Evolutionary conservation across 2,888 invertebrate species (phyloP).

Genomic region (Amphipoea oculea): DNA sequence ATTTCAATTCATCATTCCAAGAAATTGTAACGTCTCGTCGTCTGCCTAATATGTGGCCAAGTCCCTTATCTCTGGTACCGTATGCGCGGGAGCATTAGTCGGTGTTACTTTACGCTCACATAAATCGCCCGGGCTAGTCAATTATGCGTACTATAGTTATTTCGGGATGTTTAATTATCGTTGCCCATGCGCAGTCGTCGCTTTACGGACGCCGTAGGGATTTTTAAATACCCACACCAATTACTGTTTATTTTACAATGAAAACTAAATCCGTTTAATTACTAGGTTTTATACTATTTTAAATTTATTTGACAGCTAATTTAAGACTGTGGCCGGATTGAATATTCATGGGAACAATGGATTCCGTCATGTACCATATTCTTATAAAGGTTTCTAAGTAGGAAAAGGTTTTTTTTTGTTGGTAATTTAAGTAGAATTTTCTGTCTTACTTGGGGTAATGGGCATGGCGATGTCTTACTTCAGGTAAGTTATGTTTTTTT

Average conservation of each 20-base stretch:
- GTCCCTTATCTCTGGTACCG: slow-evolving; percentile 59
- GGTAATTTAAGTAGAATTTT: slow-evolving; percentile 52
- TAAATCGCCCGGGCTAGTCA: slow-evolving; percentile 84
- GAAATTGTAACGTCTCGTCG: slow-evolving; percentile 61
- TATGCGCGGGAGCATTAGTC: slow-evolving; percentile 59
- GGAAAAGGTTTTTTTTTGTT: slow-evolving; percentile 27
- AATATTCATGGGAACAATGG: slow-evolving; percentile 64
- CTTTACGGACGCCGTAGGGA: slow-evolving; percentile 67
- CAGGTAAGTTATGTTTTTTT: neutral
- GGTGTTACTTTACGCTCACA: slow-evolving; percentile 73
- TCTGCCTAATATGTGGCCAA: slow-evolving; percentile 52
- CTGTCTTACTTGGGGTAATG: slow-evolving; percentile 37
- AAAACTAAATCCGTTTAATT: slow-evolving; percentile 71
- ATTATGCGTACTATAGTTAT: slow-evolving; percentile 84
- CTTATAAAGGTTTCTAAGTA: slow-evolving; percentile 47
- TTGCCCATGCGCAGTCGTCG: slow-evolving; percentile 78
- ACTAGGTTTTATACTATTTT: slow-evolving; percentile 62
- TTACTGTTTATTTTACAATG: slow-evolving; percentile 72
- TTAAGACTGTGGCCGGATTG: slow-evolving; percentile 52
- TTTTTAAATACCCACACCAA: slow-evolving; percentile 72
- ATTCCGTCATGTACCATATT: slow-evolving; percentile 61
- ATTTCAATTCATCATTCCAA: slow-evolving; percentile 56
- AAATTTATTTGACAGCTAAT: slow-evolving; percentile 68
- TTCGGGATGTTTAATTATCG: slow-evolving; percentile 86
- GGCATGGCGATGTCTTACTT: slow-evolving; percentile 11